Evolutionary conservation across 2,797 vertebrate species (phyloP).

Genomic region (Lagocephalus sceleratus): DNA sequence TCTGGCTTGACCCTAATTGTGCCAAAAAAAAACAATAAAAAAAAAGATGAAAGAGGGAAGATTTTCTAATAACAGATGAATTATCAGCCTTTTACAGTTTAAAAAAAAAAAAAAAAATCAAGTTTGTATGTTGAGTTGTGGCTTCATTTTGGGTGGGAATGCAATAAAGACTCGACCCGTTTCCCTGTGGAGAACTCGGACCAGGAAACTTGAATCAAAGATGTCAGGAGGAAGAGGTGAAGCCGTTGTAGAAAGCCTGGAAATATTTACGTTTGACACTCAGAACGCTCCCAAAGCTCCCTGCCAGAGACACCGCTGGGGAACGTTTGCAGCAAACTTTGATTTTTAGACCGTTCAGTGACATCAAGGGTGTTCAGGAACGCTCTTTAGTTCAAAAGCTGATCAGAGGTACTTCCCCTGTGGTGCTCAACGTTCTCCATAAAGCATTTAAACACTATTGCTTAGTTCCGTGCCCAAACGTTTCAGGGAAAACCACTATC

Average conservation of each 20-base stretch:
- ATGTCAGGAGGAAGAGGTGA: constrained; percentile 11
- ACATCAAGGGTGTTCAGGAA: too few relatives aligned
- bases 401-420: neutral
- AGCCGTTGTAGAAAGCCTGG: constrained; percentile 33
- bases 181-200: constrained; percentile 30
- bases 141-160: constrained; percentile 32
- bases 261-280: neutral
- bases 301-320: neutral
- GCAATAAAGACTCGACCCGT: constrained; percentile 15
- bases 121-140: constrained; percentile 53
- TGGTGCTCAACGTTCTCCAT: neutral
- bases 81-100: constrained; percentile 52
- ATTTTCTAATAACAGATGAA: constrained; percentile 10
- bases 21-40: constrained; percentile 57
- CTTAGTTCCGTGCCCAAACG: neutral
- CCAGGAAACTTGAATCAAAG: constrained; percentile 33
- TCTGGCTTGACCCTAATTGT: constrained; percentile 42
- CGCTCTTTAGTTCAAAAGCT: too few relatives aligned
- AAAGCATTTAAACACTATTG: neutral
- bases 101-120: constrained; percentile 21
- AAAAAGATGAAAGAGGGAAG: constrained; percentile 12
- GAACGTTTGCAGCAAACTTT: neutral
- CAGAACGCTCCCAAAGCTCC: constrained; percentile 6
- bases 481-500: constrained; percentile 5
- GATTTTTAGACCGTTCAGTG: neutral